A percentile compares a stretch with the other conserved stretches of the same genome.
Evolutionary conservation across 2,113 vertebrate species (phyloP).

Genomic region (Phalacrocorax aristotelis): DNA sequence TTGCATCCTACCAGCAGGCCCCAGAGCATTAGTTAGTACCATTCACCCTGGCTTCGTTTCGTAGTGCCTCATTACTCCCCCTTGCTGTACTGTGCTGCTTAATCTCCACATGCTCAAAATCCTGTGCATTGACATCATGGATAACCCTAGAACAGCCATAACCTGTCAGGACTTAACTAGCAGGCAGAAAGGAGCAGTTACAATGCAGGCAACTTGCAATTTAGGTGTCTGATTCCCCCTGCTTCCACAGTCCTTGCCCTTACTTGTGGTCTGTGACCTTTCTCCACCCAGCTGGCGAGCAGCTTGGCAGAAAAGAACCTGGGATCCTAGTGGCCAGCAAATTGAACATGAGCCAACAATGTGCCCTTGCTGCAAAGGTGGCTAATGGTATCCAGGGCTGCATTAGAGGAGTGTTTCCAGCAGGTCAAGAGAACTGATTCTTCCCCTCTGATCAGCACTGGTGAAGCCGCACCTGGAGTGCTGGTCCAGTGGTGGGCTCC

Average conservation of each 20-base stretch:
- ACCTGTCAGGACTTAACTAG: neutral
- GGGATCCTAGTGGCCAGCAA: too few relatives aligned
- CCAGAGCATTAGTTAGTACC: neutral
- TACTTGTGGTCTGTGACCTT: neutral
- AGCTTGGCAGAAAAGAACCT: neutral
- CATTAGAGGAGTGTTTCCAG: neutral
- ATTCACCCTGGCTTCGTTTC: neutral
- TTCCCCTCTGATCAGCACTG: neutral
- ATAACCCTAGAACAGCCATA: neutral
- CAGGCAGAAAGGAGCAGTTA: neutral
- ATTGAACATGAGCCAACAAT: neutral
- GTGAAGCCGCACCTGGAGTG: neutral
- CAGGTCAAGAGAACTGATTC: neutral
- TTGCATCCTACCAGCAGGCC: neutral
- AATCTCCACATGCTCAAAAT: neutral
- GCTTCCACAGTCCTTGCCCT: too few relatives aligned
- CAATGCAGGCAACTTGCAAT: neutral
- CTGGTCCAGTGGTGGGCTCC: neutral
- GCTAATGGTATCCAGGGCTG: neutral
- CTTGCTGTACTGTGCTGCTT: neutral
- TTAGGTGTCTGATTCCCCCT: neutral
- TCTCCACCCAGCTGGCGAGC: neutral
- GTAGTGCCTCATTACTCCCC: neutral
- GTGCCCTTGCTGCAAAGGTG: neutral
- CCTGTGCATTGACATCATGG: neutral